These are phyloP conservation scores for Lepidurus packardi DNA, from an alignment of 1,140 invertebrate species.

Conservation along the genomic window DNA sequence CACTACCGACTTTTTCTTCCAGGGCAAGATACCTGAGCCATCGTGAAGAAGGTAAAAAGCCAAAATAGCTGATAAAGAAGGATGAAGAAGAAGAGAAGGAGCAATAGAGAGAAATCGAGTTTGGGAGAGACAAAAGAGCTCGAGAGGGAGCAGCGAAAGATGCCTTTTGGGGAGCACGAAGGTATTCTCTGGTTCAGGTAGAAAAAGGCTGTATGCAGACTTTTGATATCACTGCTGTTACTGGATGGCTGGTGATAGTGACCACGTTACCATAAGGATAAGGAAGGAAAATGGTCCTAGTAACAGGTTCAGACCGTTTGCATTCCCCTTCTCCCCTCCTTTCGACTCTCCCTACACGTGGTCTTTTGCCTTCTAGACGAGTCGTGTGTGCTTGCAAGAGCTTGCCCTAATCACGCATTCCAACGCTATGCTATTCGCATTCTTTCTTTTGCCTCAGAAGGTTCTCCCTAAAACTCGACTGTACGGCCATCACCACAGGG, in stretches of 20 bases:
- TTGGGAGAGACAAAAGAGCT: conserved; percentile 1
- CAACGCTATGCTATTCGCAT: conserved; percentile 14
- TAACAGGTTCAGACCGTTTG: background rate
- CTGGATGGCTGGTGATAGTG: background rate
- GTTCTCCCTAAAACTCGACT: background rate
- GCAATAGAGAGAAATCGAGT: background rate
- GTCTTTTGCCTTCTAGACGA: background rate
- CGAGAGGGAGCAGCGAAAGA: background rate
- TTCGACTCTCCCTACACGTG: background rate
- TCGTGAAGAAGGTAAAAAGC: background rate
- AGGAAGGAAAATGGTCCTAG: background rate
- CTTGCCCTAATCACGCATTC: conserved; percentile 14
- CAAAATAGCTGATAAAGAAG: background rate
- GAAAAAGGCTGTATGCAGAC: background rate
- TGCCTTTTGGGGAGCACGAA: conserved; percentile 6
- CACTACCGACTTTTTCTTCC: background rate
- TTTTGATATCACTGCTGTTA: conserved; percentile 11
- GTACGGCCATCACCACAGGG: background rate
- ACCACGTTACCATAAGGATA: background rate
- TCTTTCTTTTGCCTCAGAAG: background rate
- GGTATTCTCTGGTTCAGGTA: conserved; percentile 9
- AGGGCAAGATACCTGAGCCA: conserved; percentile 8
- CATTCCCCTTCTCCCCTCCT: background rate
- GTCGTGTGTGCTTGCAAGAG: background rate
- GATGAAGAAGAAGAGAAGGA: background rate